Conservation (phyloP, 1,140 invertebrate genomes). For the Venustaconcha ellipsiformis region DNA sequence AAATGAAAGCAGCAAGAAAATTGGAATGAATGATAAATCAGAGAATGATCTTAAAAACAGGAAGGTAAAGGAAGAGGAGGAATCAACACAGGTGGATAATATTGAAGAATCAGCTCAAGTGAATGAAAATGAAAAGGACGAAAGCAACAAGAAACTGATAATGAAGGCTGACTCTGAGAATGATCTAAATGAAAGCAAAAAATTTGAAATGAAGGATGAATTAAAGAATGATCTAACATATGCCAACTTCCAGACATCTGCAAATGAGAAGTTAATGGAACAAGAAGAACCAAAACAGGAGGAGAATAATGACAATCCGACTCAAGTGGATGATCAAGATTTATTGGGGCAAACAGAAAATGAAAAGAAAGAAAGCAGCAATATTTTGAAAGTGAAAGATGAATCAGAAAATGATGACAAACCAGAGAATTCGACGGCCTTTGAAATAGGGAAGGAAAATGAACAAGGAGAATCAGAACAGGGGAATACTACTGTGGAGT, state of each 20-base stretch:
- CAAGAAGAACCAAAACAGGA: not conserved
- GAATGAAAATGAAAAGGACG: slow-evolving; percentile 4
- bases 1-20: slow-evolving; percentile 5
- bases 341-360: not conserved
- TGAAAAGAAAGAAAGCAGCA: not conserved
- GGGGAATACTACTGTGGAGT: not conserved
- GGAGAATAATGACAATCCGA: not conserved
- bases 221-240: not conserved
- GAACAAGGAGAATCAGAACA: not conserved
- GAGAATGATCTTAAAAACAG: not conserved
- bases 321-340: not conserved
- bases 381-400: not conserved
- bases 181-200: slow-evolving; percentile 5
- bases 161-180: no score
- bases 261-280: not conserved
- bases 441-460: not conserved
- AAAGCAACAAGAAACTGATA: not conserved
- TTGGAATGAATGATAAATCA: not conserved
- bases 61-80: slow-evolving; percentile 1
- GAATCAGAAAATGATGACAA: not conserved
- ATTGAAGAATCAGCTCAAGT: not conserved
- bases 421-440: not conserved
- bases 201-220: slow-evolving; percentile 19
- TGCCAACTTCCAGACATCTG: not conserved
- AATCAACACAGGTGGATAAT: not conserved